Conservation (phyloP, 2,888 invertebrate genomes). For the Pyrrhia umbra region DNA sequence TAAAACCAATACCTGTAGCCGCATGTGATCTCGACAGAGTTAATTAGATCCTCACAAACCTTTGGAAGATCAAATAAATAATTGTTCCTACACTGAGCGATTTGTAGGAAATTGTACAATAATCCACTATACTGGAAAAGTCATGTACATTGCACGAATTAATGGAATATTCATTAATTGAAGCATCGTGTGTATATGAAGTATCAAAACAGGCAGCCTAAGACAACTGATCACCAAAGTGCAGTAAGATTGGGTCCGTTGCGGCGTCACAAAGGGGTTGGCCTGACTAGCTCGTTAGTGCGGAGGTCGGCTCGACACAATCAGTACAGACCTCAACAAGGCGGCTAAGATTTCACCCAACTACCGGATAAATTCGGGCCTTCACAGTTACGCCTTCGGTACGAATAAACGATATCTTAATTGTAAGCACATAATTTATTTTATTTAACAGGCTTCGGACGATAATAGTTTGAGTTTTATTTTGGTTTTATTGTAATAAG, state of each 20-base stretch:
- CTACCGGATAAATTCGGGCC: conserved; percentile 49
- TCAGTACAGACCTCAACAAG: conserved; percentile 53
- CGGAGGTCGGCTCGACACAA: conserved; percentile 61
- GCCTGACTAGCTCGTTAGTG: conserved; percentile 57
- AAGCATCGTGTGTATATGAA: not conserved
- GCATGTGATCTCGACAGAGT: conserved; percentile 1
- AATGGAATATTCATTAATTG: conserved; percentile 7
- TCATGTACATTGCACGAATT: conserved; percentile 1
- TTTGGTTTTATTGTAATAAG: not conserved
- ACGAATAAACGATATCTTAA: conserved; percentile 7
- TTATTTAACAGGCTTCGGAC: conserved; percentile 6
- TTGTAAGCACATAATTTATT: not conserved
- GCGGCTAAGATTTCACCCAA: conserved; percentile 64
- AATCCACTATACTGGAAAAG: conserved; percentile 7
- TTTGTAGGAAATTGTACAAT: conserved; percentile 23
- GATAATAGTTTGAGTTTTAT: conserved; percentile 9
- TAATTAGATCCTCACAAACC: conserved; percentile 30
- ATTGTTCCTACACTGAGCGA: conserved; percentile 11
- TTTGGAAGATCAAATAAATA: conserved; percentile 24
- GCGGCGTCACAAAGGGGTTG: conserved; percentile 61
- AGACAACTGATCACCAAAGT: conserved; percentile 53
- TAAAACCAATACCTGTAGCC: not conserved
- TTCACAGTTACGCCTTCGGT: conserved; percentile 11
- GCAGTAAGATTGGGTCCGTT: conserved; percentile 62
- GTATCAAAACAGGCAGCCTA: conserved; percentile 2